Evolutionary conservation across 53 echinoderm and acorn worm genomes (phyloP).

Genomic region (Stichopus horrens): DNA sequence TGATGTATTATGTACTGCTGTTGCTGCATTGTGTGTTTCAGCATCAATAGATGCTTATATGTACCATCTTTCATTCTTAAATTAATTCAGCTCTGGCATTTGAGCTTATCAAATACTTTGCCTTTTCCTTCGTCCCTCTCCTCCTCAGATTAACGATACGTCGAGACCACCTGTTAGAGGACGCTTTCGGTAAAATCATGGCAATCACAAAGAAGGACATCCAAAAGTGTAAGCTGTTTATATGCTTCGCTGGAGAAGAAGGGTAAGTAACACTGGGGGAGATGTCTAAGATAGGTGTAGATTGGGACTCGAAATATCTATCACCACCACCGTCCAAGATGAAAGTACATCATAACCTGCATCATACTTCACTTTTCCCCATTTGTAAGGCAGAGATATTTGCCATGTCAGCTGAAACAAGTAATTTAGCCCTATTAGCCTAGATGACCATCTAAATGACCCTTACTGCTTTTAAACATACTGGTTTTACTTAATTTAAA

Average conservation of each 20-base stretch:
- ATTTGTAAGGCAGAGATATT: too few species aligned
- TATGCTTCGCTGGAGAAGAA: conserved; percentile 99
- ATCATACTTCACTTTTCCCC: too few species aligned
- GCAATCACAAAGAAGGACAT: conserved; percentile 94
- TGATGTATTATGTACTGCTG: not conserved
- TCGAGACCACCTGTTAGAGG: conserved; percentile 91
- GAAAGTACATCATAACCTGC: too few species aligned
- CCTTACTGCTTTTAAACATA: too few species aligned
- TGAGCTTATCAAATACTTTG: not conserved
- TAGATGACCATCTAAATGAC: too few species aligned
- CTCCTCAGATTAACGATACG: conserved; percentile 79
- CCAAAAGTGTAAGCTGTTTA: conserved; percentile 94
- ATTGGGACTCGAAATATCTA: too few species aligned
- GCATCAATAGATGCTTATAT: not conserved
- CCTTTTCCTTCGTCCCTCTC: not conserved
- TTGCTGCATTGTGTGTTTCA: not conserved
- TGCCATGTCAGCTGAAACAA: too few species aligned
- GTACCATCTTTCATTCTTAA: not conserved
- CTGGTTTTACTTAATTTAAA: too few species aligned
- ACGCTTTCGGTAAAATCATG: conserved; percentile 97
- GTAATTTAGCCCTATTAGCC: too few species aligned
- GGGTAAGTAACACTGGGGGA: conserved; percentile 62
- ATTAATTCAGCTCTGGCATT: not conserved
- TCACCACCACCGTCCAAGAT: not conserved
- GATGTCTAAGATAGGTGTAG: too few species aligned